Conservation (phyloP, 2,888 invertebrate genomes). For the Trichacis sp. region DNA sequence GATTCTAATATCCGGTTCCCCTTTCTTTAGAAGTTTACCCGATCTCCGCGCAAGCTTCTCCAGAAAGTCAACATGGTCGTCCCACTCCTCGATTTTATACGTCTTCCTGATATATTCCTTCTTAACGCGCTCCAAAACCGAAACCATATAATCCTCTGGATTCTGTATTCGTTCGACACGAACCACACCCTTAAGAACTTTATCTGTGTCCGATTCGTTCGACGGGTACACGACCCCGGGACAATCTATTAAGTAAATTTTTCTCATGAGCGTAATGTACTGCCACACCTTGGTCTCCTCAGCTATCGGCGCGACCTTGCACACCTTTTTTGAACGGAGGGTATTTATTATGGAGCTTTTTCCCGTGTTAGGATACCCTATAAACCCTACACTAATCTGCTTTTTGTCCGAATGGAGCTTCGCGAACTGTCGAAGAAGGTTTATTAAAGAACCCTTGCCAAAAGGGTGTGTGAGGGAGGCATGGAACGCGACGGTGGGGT, state of each 20-base stretch:
- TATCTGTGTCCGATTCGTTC: slow-evolving; percentile 93
- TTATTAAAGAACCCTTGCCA: slow-evolving; percentile 97
- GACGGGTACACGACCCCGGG: slow-evolving; percentile 98
- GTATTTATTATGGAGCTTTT: slow-evolving; percentile 99
- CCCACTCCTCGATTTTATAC: slow-evolving; percentile 89
- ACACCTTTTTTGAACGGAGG: slow-evolving; percentile 94
- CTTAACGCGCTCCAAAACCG: slow-evolving; percentile 88
- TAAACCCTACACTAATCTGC: slow-evolving; percentile 98
- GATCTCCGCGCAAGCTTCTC: slow-evolving; percentile 88
- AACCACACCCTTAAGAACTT: slow-evolving; percentile 97
- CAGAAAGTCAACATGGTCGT: slow-evolving; percentile 86
- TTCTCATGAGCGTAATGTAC: slow-evolving; percentile 96
- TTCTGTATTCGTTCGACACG: slow-evolving; percentile 93
- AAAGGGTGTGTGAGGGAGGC: slow-evolving; percentile 99
- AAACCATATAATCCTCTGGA: slow-evolving; percentile 94
- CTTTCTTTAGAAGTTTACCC: slow-evolving; percentile 94
- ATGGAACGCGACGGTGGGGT: slow-evolving; percentile 98
- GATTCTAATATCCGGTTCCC: slow-evolving; percentile 93
- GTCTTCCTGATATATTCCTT: slow-evolving; percentile 91
- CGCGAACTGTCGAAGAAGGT: slow-evolving; percentile 93
- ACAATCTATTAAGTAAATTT: slow-evolving; percentile 98
- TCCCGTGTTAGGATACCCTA: slow-evolving; percentile 99
- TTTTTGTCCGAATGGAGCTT: slow-evolving; percentile 96
- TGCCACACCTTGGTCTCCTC: slow-evolving; percentile 99
- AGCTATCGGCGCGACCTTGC: slow-evolving; percentile 98